phyloP scores from a whole-genome alignment of 2,797 vertebrate genomes.

The Hoplostethus mediterraneus region DNA sequence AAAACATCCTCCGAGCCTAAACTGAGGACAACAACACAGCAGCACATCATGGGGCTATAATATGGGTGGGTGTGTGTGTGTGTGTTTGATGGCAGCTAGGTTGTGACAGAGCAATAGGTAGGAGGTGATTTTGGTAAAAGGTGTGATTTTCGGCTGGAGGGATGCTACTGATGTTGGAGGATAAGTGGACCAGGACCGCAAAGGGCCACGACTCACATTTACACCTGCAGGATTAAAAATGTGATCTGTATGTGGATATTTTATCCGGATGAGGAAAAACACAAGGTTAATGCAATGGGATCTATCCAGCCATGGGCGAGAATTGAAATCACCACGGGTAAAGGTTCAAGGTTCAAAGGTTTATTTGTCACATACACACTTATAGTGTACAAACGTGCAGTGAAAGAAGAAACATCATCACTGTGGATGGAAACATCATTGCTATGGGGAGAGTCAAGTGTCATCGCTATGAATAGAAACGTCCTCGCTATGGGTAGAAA shows the following conservation, averaged over 20 bases:
- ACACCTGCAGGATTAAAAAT: slow-evolving; percentile 31
- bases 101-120: slow-evolving; percentile 32
- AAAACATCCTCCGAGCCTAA: slow-evolving; percentile 56
- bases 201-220: slow-evolving; percentile 6
- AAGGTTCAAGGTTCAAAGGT: too few relatives aligned
- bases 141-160: slow-evolving; percentile 26
- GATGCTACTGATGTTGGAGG: slow-evolving; percentile 35
- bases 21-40: slow-evolving; percentile 29
- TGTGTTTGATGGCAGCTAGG: slow-evolving; percentile 25
- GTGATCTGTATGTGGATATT: slow-evolving; percentile 17
- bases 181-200: slow-evolving; percentile 28
- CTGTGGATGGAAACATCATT: too few relatives aligned
- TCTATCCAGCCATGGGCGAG: too few relatives aligned
- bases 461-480: too few relatives aligned
- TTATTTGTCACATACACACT: too few relatives aligned
- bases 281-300: slow-evolving; percentile 2
- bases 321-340: too few relatives aligned
- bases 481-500: too few relatives aligned
- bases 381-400: too few relatives aligned
- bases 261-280: slow-evolving; percentile 17
- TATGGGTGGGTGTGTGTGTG: slow-evolving; percentile 7
- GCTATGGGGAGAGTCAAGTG: too few relatives aligned
- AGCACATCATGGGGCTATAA: slow-evolving; percentile 18
- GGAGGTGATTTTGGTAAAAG: slow-evolving; percentile 30
- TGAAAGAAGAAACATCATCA: too few relatives aligned